Evolutionary conservation across 2,888 invertebrate species (phyloP), one percentile per base, ranked within the genome.

Genomic region (Caenorhabditis sinica): DNA sequence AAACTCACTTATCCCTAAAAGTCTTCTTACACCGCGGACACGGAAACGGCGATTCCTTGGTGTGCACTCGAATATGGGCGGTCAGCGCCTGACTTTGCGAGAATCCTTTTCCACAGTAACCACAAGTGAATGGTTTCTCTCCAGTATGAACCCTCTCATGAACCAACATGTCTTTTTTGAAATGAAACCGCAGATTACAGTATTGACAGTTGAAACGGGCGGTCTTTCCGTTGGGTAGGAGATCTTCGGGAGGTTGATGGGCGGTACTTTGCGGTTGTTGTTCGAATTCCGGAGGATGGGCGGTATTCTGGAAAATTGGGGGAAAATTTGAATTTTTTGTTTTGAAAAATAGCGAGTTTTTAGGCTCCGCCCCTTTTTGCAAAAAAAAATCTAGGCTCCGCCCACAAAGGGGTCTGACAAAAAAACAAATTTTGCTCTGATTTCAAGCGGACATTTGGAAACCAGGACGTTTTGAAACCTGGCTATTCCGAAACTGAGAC

Each of bases 131-230:
- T n/a, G 90, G 90, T 43, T 86, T 85, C 60, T 90, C 90, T n/a
- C 90, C 90, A 11, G 90, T 90, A 45, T 90, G 90, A 0, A 87
- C 68, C 23, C 90, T 69, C 36, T 90, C 89, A 60, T 90, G 90
- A 4, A 89, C 87, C 2, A 71, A 85, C 87, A 88, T 88, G 69
- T 90, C 89, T 30, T 88, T 72, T 60, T 85, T 85, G 65, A 86
- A 87, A 60, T 90, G 90, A 61, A 90, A 90, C 33, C 83, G 69
- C n/a, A 85, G 80, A 8, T 82, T 81, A 73, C 90, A 90, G 72
- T 85, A 89, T 20, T 28, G 28, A 58, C 90, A 90, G 63, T 85
- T 82, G 76, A 80, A 90, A 28, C 90, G 82, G 0, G 85, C 81
- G 23, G 73, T 53, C 45, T 61, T 65, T 20, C 85, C 81, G 43